Conservation (phyloP, 2,113 vertebrate genomes). For the Tricholaema leucomelas region DNA sequence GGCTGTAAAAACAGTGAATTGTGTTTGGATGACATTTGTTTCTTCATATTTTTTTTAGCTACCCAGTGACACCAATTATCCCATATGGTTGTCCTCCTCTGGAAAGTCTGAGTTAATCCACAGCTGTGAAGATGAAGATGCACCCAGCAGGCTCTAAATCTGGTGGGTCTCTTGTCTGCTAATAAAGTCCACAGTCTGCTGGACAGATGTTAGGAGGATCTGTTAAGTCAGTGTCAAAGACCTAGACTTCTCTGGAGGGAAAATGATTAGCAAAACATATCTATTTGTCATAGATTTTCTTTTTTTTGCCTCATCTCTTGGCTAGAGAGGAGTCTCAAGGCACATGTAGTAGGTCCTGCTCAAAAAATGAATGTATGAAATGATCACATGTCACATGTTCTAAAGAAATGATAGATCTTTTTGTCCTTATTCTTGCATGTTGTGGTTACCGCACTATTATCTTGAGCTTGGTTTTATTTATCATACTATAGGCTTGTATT, state of each 20-base stretch:
- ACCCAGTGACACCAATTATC: slow-evolving; percentile 73
- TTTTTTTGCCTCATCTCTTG: slow-evolving; percentile 41
- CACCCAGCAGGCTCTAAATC: slow-evolving; percentile 79
- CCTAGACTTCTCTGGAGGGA: slow-evolving; percentile 80
- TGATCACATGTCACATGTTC: neutral
- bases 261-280: slow-evolving; percentile 78
- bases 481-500: slow-evolving; percentile 10
- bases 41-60: slow-evolving; percentile 73
- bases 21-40: slow-evolving; percentile 77
- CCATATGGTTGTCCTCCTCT: slow-evolving; percentile 79
- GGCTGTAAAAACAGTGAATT: slow-evolving; percentile 77
- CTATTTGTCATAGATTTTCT: slow-evolving; percentile 75
- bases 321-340: neutral
- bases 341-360: neutral
- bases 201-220: slow-evolving; percentile 87
- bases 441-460: slow-evolving; percentile 34
- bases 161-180: slow-evolving; percentile 74
- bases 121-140: slow-evolving; percentile 80
- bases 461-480: slow-evolving; percentile 35
- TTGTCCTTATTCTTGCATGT: slow-evolving; percentile 24
- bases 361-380: slow-evolving; percentile 38
- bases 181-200: slow-evolving; percentile 82
- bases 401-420: slow-evolving; percentile 37
- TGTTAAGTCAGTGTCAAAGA: slow-evolving; percentile 82
- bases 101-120: slow-evolving; percentile 82